A percentile compares a stretch with the other conserved stretches of the same genome.
phyloP scores from a whole-genome alignment of 2,113 vertebrate species.

The Plotosus lineatus region DNA sequence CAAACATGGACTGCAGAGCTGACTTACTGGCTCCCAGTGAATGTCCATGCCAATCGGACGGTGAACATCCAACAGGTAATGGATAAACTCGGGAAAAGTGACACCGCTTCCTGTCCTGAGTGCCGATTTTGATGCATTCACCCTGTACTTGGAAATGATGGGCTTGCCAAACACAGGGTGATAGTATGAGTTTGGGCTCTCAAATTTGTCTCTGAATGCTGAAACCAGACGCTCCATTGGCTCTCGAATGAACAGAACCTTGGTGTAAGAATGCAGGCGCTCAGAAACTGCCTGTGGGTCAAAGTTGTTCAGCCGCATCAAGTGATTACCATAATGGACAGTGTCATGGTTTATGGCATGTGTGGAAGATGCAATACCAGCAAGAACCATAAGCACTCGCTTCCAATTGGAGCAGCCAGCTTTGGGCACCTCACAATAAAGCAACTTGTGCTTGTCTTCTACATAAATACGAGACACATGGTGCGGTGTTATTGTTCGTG shows the following conservation, averaged over 20 bases:
- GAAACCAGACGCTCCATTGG: slow-evolving; percentile 93
- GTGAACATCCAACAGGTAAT: slow-evolving; percentile 89
- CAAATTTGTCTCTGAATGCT: slow-evolving; percentile 94
- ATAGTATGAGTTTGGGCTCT: slow-evolving; percentile 94
- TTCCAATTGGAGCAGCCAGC: slow-evolving; percentile 98
- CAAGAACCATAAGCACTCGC: slow-evolving; percentile 90
- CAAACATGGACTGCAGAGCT: slow-evolving; percentile 92
- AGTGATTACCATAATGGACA: slow-evolving; percentile 82
- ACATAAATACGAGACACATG: slow-evolving; percentile 89
- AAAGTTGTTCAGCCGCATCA: slow-evolving; percentile 83
- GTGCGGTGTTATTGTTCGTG: slow-evolving; percentile 78
- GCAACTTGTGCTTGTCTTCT: slow-evolving; percentile 88
- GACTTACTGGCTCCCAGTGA: slow-evolving; percentile 90
- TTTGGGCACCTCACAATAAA: slow-evolving; percentile 97
- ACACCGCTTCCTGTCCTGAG: slow-evolving; percentile 86
- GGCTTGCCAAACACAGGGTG: slow-evolving; percentile 90
- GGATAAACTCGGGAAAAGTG: slow-evolving; percentile 89
- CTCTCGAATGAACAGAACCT: slow-evolving; percentile 90
- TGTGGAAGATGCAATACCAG: slow-evolving; percentile 79
- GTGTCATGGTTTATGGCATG: slow-evolving; percentile 82
- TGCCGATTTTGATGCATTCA: slow-evolving; percentile 82
- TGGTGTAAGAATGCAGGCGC: slow-evolving; percentile 89
- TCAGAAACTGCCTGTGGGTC: slow-evolving; percentile 80
- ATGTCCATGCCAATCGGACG: slow-evolving; percentile 95
- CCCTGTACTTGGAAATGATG: slow-evolving; percentile 89